Percentiles rank a stretch among this genome's conserved stretches.
Conservation (phyloP, 2,888 invertebrate species). For the Lysandra coridon region DNA sequence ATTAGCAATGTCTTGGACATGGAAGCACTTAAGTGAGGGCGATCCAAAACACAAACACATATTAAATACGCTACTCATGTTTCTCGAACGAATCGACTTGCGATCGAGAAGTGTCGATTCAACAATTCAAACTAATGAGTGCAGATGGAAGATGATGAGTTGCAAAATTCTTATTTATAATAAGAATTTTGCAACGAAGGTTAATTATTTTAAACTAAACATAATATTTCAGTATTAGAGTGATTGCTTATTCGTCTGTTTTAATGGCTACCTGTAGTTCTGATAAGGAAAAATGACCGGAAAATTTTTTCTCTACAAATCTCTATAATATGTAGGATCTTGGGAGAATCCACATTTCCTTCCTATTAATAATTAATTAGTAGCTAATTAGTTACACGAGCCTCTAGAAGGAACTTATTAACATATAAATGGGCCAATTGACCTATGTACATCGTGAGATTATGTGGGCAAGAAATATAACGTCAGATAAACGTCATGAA, state of each 20-base stretch:
- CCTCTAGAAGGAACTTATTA: not conserved
- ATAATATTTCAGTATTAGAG: too few relatives aligned
- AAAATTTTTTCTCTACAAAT: not conserved
- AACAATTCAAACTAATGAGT: not conserved
- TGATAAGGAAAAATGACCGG: not conserved
- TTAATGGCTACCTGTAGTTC: not conserved
- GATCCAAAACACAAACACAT: conserved; percentile 30
- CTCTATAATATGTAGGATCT: not conserved
- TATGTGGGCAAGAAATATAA: not conserved
- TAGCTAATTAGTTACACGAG: not conserved
- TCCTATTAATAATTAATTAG: not conserved
- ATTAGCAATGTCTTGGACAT: conserved; percentile 55
- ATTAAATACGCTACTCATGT: conserved; percentile 22
- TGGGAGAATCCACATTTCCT: not conserved
- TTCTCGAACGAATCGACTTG: conserved; percentile 28
- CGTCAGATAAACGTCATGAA: not conserved
- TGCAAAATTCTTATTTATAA: too few relatives aligned
- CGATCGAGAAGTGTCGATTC: conserved; percentile 31
- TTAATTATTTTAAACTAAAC: too few relatives aligned
- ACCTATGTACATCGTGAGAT: conserved; percentile 14
- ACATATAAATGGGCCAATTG: not conserved
- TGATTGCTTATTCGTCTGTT: too few relatives aligned
- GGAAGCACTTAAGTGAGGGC: conserved; percentile 48
- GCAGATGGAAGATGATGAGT: not conserved
- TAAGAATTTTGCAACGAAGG: too few relatives aligned